Base-by-base conservation (phyloP, 2,888 invertebrate genomes). In the Neoscelio sp. region DNA sequence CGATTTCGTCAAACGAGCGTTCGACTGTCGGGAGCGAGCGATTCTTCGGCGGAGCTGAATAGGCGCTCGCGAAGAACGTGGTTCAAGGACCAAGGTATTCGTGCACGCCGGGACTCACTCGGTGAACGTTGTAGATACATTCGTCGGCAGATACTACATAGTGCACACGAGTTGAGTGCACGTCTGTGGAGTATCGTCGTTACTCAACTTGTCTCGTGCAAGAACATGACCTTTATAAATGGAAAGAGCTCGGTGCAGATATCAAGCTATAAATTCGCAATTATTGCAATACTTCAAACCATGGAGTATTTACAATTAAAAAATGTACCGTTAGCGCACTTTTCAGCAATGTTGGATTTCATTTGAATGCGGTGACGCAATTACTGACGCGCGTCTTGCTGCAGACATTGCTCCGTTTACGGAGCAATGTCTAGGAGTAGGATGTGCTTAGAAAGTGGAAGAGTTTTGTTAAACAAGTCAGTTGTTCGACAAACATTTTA, bases 181-280 rank as follows among this genome's bases (percentile, higher is more conserved):
- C 64, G 71, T 68, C 75, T 71, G 65, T 60, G 70, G 75, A 70
- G 67, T 76, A 75, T 75, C 76, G 79, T 79, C 82, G 82, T 85
- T 85, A 84, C 85, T 84, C 84, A 85, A 85, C 82, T 82, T 83
- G 83, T 83, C 85, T 85, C 82, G 82, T 78, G 75, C 83, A 77
- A 81, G 84, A 84, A 84, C 82, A 78, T 84, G 85, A 85, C 85
- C 85, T 85, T 85, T 85, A 82, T 81, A 78, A 80, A 71, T 71
- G 75, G 71, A 71, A 71, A 77, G 74, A 74, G 65, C 65, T 67
- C 75, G 70, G 46, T 50, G 56, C 35, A 48, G 30, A 46, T 52
- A 67, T 78, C 65, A 71, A 56, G 64, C 68, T 71, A 76, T 76
- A 80, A 80, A 80, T 80, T 71, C 58, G 73, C 80, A 76, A 80